Percentiles rank a stretch among this genome's conserved stretches.
Evolutionary conservation across 2,113 vertebrate genomes (phyloP).

Genomic region (Mus pahari): DNA sequence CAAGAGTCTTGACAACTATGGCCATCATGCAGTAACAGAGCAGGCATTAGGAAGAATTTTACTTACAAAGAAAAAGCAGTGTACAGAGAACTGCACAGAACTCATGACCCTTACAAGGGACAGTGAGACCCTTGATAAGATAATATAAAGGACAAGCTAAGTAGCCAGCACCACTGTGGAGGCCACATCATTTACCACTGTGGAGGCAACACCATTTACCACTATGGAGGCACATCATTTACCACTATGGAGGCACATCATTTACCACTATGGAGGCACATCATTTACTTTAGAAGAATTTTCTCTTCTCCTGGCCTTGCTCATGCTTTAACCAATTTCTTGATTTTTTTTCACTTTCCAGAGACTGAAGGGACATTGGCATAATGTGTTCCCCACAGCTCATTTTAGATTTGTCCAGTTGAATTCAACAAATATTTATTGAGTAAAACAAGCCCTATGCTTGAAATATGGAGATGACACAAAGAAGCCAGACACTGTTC

Average conservation of each 20-base stretch:
- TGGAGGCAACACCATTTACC: too few species aligned
- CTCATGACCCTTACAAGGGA: not conserved
- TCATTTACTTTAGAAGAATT: not conserved
- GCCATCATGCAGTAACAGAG: not conserved
- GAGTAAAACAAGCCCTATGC: constrained; percentile 13
- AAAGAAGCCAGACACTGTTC: not conserved
- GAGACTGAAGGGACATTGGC: constrained; percentile 36
- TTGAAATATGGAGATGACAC: not conserved
- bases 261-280: too few species aligned
- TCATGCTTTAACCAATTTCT: not conserved
- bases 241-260: too few species aligned
- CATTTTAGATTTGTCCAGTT: constrained; percentile 36
- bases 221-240: too few species aligned
- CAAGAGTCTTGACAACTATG: rapidly evolving
- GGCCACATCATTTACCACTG: not conserved
- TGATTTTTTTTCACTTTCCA: constrained; percentile 34
- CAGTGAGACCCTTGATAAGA: not conserved
- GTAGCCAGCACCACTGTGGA: rapidly evolving
- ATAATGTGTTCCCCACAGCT: constrained; percentile 6
- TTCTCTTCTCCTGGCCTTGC: not conserved
- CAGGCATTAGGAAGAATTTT: not conserved
- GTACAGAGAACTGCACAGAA: not conserved
- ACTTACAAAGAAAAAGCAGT: not conserved
- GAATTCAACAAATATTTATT: constrained; percentile 51
- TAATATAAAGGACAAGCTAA: not conserved